Evolutionary conservation across 2,797 vertebrate genomes (phyloP).

Genomic region (Martes flavigula): DNA sequence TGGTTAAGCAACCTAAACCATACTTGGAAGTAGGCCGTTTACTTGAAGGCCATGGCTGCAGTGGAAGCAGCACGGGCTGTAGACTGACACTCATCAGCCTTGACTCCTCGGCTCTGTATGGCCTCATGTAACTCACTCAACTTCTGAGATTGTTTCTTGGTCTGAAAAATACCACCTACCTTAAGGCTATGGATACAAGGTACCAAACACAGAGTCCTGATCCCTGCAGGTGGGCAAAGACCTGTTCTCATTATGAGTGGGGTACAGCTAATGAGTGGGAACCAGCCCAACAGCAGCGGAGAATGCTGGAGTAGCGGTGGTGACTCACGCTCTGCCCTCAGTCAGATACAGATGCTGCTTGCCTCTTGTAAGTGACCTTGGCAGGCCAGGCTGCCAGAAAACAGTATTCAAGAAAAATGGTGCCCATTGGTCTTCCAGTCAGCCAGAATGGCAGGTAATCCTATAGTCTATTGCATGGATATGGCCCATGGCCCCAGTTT

Average conservation of each 20-base stretch:
- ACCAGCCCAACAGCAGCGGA: neutral
- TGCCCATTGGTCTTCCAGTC: neutral
- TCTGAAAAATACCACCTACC: neutral
- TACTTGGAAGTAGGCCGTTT: neutral
- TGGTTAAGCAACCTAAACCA: neutral
- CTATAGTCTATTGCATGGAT: neutral
- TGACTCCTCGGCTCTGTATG: neutral
- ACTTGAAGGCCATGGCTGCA: neutral
- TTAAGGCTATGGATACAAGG: neutral
- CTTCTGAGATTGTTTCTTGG: neutral
- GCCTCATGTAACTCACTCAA: neutral
- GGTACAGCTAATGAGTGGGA: neutral
- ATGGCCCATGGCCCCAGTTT: neutral
- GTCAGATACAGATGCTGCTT: neutral
- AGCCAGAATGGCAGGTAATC: neutral
- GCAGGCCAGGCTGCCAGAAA: neutral
- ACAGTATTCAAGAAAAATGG: constrained; percentile 23
- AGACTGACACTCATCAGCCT: neutral
- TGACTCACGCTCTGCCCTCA: neutral
- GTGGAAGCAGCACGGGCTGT: neutral
- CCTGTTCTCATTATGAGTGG: neutral
- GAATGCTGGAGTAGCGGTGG: neutral
- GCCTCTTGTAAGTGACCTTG: neutral
- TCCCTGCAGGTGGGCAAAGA: neutral
- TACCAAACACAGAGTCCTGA: neutral